Evolutionary conservation across 2,113 vertebrate genomes (phyloP).

Genomic region (Tricholaema leucomelas): DNA sequence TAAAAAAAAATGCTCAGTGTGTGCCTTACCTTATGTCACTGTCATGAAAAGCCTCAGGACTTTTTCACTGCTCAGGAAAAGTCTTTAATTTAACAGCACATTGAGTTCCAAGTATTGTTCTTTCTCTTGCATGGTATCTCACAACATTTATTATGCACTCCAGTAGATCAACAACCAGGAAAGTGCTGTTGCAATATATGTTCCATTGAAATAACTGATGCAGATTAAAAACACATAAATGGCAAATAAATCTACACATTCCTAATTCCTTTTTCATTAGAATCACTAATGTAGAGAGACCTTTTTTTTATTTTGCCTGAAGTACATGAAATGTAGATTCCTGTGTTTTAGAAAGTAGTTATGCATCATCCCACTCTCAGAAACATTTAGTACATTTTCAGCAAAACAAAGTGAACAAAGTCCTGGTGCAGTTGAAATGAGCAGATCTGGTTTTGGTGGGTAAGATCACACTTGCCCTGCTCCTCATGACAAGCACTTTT

Average conservation of each 20-base stretch:
- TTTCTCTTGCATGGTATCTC: conserved; percentile 12
- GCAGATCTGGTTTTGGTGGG: background rate
- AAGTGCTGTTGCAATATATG: background rate
- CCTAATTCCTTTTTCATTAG: background rate
- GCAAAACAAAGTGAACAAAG: background rate
- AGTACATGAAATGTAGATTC: background rate
- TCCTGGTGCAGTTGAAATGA: background rate
- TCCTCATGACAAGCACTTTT: background rate
- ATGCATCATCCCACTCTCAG: background rate
- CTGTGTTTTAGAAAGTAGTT: background rate
- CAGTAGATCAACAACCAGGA: background rate
- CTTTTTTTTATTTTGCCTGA: background rate
- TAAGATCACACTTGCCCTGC: background rate
- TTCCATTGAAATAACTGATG: background rate
- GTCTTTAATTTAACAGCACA: conserved; percentile 51
- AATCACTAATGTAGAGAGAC: background rate
- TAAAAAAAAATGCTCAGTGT: background rate
- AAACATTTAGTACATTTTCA: background rate
- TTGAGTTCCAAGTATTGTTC: conserved; percentile 55
- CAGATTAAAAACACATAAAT: background rate
- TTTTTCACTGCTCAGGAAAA: conserved; percentile 29
- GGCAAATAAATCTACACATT: background rate
- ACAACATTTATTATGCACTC: background rate
- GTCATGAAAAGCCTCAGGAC: conserved; percentile 32
- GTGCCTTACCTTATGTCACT: conserved; percentile 7